Evolutionary conservation across 2,888 invertebrate genomes (phyloP).

Genomic region (Stenichneumon culpator): DNA sequence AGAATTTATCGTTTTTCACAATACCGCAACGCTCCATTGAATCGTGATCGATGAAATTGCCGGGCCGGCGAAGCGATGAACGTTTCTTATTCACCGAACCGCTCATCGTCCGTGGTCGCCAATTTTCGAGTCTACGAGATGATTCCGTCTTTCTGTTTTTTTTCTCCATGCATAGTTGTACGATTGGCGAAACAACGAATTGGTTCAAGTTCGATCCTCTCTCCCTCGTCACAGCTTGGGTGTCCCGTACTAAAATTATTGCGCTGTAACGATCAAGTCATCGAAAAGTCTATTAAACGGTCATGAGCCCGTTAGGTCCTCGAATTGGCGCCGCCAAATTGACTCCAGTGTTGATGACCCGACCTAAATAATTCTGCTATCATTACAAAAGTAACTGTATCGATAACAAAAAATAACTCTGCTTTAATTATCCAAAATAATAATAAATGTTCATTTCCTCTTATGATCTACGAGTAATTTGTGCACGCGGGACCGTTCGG

Average conservation of each 20-base stretch:
- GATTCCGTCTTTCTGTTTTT: neutral
- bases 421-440: too few species aligned
- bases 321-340: too few species aligned
- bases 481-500: neutral
- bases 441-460: too few species aligned
- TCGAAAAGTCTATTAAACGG: conserved; percentile 74
- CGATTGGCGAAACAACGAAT: conserved; percentile 32
- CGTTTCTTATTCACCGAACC: conserved; percentile 45
- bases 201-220: conserved; percentile 31
- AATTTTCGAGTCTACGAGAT: neutral
- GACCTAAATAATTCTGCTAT: too few species aligned
- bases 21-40: conserved; percentile 49
- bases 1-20: conserved; percentile 60
- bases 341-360: too few species aligned
- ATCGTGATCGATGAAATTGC: conserved; percentile 58
- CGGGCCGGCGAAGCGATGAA: conserved; percentile 43
- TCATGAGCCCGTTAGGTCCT: too few species aligned
- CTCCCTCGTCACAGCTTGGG: conserved; percentile 5
- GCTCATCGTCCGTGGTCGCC: conserved; percentile 24
- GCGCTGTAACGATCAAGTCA: conserved; percentile 57
- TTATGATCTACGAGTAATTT: too few species aligned
- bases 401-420: too few species aligned
- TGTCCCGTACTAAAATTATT: conserved; percentile 51
- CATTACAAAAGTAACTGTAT: too few species aligned
- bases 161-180: conserved; percentile 7